phyloP scores from a whole-genome alignment of 1,140 invertebrate genomes.

The Bombus sylvicola region DNA sequence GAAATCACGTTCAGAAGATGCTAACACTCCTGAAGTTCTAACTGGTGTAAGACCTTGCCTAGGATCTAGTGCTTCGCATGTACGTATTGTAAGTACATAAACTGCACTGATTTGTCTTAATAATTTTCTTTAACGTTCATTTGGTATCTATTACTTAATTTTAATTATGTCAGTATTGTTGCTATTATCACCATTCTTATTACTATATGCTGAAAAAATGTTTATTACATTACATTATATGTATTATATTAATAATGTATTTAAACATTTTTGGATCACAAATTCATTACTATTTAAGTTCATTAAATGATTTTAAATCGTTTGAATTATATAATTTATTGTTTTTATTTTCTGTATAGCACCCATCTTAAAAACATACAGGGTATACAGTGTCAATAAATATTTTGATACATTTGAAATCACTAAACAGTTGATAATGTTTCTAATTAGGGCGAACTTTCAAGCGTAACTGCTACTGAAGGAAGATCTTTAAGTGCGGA shows the following conservation, averaged over 20 bases:
- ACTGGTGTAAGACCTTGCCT: conserved; percentile 77
- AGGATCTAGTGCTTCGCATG: conserved; percentile 80
- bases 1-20: conserved; percentile 81
- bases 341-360: background rate
- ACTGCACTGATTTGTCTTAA: conserved; percentile 77
- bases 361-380: background rate
- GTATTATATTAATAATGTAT: background rate
- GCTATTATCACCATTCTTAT: background rate
- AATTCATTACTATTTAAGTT: background rate
- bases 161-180: background rate
- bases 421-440: background rate
- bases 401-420: background rate
- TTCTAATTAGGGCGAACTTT: conserved; percentile 79
- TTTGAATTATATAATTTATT: background rate
- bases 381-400: background rate
- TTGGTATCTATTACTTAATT: conserved; percentile 26
- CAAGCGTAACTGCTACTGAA: conserved; percentile 79
- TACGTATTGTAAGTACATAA: conserved; percentile 83
- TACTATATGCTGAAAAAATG: background rate
- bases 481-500: conserved; percentile 85
- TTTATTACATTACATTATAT: background rate
- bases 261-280: background rate
- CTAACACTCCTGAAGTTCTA: conserved; percentile 78
- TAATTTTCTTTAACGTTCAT: conserved; percentile 58
- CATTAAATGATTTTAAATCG: background rate